Evolutionary conservation across 2,113 vertebrate genomes (phyloP).

Genomic region (Leucoraja erinaceus): DNA sequence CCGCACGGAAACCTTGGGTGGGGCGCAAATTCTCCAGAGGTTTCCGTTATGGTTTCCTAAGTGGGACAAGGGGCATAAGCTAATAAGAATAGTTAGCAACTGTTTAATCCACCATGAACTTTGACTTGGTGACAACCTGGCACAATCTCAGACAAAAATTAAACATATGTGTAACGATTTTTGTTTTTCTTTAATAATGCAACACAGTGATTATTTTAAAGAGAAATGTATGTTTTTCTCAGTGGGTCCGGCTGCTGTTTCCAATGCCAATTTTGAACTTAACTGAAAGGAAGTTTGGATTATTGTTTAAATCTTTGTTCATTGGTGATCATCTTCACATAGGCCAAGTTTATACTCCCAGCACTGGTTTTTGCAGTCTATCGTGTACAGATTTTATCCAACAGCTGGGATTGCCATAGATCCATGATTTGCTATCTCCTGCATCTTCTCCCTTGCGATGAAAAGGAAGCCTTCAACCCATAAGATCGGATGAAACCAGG

Average conservation of each 20-base stretch:
- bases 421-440: background rate
- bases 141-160: conserved; percentile 1
- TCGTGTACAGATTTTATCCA: background rate
- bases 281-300: background rate
- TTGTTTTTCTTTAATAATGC: background rate
- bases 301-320: background rate
- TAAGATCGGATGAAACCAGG: background rate
- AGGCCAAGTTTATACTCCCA: background rate
- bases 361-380: background rate
- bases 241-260: background rate
- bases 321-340: background rate
- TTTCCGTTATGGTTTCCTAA: no score
- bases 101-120: background rate
- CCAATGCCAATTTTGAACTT: background rate
- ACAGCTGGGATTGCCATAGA: background rate
- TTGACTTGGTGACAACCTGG: background rate
- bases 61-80: no score
- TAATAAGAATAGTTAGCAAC: no score
- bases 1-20: no score
- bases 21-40: no score
- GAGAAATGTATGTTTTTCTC: background rate
- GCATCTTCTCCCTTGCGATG: background rate
- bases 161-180: background rate
- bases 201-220: no score
- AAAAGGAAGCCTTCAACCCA: background rate